phyloP scores from a whole-genome alignment of 2,113 vertebrate species.

The Scopus umbretta region DNA sequence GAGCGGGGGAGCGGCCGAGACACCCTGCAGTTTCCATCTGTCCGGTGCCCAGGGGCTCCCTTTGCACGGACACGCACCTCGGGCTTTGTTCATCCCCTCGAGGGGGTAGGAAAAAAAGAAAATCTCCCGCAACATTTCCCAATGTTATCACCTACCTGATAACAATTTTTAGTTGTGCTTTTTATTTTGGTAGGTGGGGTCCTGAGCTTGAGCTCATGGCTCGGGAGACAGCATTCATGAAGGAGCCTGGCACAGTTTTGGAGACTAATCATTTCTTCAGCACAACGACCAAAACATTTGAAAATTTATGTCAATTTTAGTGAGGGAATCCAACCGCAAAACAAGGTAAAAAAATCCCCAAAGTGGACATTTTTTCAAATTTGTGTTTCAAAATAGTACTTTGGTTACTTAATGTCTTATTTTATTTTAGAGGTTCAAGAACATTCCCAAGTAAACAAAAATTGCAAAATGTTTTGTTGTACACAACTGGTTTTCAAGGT shows the following conservation, averaged over 20 bases:
- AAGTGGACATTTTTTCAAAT: background rate
- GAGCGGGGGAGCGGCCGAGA: background rate
- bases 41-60: background rate
- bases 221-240: background rate
- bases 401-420: background rate
- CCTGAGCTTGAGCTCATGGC: background rate
- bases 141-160: fast-evolving
- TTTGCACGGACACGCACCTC: background rate
- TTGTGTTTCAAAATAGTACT: background rate
- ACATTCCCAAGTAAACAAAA: background rate
- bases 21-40: background rate
- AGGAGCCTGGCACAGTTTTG: background rate
- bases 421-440: background rate
- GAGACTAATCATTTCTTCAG: background rate
- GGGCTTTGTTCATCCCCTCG: background rate
- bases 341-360: background rate
- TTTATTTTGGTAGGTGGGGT: background rate
- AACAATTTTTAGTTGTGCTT: background rate
- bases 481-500: background rate
- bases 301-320: background rate
- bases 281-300: background rate
- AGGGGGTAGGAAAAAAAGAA: background rate
- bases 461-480: background rate
- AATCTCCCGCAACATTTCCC: background rate
- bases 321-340: background rate